phyloP scores from a whole-genome alignment of 53 echinoderm and acorn worm genomes.

The Echinometra lucunter region DNA sequence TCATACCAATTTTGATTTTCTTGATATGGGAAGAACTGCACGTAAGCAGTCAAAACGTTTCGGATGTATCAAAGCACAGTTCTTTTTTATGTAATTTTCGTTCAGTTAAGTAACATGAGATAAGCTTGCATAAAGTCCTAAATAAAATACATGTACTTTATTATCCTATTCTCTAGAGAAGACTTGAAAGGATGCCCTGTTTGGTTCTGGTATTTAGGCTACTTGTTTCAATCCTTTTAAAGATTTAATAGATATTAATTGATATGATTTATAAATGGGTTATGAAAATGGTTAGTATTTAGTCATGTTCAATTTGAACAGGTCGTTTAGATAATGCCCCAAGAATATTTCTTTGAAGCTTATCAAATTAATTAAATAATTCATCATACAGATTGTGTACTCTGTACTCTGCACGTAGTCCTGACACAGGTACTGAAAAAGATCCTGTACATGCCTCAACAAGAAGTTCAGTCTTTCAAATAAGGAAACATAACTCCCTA shows the following conservation, averaged over 20 bases:
- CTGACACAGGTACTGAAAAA: background rate
- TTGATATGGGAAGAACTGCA: background rate
- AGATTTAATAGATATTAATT: background rate
- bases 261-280: background rate
- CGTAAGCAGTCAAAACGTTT: conserved; percentile 2
- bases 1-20: background rate
- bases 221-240: background rate
- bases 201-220: background rate
- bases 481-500: no score
- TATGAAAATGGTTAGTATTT: background rate
- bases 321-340: background rate
- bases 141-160: background rate
- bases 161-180: background rate
- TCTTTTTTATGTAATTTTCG: background rate
- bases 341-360: background rate
- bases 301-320: background rate
- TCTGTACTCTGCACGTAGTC: background rate
- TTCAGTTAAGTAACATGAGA: background rate
- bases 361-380: background rate
- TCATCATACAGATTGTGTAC: background rate
- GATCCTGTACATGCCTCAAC: background rate
- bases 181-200: background rate
- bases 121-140: background rate
- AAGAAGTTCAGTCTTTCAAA: no score
- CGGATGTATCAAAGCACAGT: background rate